These are phyloP conservation scores for Atlantisia rogersi DNA, from an alignment of 2,113 vertebrate species.

Conservation along the genomic window DNA sequence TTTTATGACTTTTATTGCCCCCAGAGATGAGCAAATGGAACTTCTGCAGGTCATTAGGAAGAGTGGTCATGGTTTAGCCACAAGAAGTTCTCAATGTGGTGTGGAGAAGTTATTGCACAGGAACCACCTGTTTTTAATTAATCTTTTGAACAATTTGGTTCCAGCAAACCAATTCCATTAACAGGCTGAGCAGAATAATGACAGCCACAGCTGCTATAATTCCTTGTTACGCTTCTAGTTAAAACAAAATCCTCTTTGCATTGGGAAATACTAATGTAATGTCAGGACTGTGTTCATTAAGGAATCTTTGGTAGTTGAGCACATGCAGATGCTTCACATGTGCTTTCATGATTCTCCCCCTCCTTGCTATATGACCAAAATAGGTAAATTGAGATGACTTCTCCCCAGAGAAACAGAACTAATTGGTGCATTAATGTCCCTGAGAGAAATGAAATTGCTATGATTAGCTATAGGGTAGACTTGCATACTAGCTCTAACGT, in stretches of 20 bases:
- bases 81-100: neutral
- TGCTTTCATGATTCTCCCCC: neutral
- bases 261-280: neutral
- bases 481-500: neutral
- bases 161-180: constrained; percentile 34
- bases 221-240: constrained; percentile 4
- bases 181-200: constrained; percentile 43
- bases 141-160: constrained; percentile 40
- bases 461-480: neutral
- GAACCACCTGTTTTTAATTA: constrained; percentile 44
- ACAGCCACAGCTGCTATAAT: constrained; percentile 53
- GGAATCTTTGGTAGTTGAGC: neutral
- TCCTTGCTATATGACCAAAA: neutral
- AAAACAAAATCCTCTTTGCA: constrained; percentile 56
- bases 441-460: neutral
- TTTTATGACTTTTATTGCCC: neutral
- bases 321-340: neutral
- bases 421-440: neutral
- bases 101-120: neutral
- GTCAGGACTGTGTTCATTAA: neutral
- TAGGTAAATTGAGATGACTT: neutral
- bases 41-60: neutral
- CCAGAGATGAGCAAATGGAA: neutral
- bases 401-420: neutral
- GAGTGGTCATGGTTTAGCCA: neutral